Evolutionary conservation across 2,113 vertebrate genomes (phyloP).

Genomic region (Campylomormyrus tamandua): DNA sequence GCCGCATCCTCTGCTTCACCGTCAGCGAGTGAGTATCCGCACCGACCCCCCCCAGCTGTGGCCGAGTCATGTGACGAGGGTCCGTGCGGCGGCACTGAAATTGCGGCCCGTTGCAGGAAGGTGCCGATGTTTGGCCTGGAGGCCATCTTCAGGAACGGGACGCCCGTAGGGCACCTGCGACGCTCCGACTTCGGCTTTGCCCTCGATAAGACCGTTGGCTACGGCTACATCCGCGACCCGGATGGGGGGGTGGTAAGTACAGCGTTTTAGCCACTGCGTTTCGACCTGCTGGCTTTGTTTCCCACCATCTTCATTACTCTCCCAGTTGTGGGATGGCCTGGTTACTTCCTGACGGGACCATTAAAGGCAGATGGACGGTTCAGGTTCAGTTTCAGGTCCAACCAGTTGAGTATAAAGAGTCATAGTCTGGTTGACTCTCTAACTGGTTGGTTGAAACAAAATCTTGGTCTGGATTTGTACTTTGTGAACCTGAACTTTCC

Average conservation of each 20-base stretch:
- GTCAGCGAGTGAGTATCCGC: conserved; percentile 70
- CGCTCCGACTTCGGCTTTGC: conserved; percentile 80
- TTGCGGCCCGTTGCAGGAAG: conserved; percentile 57
- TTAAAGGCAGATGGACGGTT: background rate
- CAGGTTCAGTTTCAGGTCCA: background rate
- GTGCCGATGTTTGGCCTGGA: conserved; percentile 90
- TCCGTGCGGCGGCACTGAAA: background rate
- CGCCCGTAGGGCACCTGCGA: conserved; percentile 78
- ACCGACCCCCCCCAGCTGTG: background rate
- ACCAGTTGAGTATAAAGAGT: too few relatives aligned
- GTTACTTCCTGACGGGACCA: background rate
- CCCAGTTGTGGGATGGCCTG: background rate
- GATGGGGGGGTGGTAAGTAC: conserved; percentile 71
- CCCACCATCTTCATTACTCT: background rate
- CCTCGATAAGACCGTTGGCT: conserved; percentile 80
- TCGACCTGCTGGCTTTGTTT: background rate
- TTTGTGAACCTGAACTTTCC: background rate
- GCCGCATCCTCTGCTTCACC: conserved; percentile 83
- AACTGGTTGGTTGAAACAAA: background rate
- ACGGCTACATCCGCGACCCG: conserved; percentile 80
- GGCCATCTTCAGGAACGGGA: conserved; percentile 76
- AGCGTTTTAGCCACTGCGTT: background rate
- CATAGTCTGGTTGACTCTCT: background rate
- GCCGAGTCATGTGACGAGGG: background rate
- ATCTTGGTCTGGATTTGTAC: too few relatives aligned